These are phyloP conservation scores for Lamellibrachia columna DNA, from an alignment of 2,888 invertebrate genomes.

Conservation along the genomic window DNA sequence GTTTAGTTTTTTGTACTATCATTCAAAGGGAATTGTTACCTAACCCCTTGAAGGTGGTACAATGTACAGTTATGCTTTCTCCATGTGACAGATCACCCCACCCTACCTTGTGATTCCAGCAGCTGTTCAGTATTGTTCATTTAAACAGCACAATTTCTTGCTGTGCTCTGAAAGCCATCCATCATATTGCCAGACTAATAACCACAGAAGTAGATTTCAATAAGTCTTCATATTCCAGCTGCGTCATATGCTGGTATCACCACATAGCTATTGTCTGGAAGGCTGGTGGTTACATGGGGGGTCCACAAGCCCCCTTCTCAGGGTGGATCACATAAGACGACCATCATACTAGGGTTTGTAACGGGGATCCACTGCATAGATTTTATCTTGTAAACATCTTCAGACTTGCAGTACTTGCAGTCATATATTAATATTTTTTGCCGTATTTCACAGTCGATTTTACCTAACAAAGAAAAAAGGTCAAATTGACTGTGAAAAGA, in stretches of 20 bases:
- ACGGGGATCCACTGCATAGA: too few species aligned
- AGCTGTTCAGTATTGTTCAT: background rate
- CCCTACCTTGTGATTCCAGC: background rate
- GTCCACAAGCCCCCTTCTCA: background rate
- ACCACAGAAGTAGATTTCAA: background rate
- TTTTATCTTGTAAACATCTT: too few species aligned
- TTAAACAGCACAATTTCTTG: background rate
- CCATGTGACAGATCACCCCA: background rate
- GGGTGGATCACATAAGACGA: background rate
- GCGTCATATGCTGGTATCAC: background rate
- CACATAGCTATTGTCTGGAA: background rate
- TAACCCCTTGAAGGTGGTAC: background rate
- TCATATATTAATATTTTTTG: too few species aligned
- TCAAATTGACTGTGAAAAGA: too few species aligned
- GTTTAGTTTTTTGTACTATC: too few species aligned
- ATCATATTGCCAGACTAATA: background rate
- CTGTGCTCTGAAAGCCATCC: background rate
- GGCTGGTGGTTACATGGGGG: background rate
- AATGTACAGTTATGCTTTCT: background rate
- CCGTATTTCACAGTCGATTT: too few species aligned
- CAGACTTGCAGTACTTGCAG: too few species aligned
- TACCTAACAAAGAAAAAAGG: too few species aligned
- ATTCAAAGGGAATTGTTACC: background rate
- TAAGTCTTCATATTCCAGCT: conserved; percentile 10
- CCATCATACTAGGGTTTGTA: too few species aligned